Evolutionary conservation across 2,888 invertebrate genomes (phyloP).

Genomic region (Sympetrum striolatum): DNA sequence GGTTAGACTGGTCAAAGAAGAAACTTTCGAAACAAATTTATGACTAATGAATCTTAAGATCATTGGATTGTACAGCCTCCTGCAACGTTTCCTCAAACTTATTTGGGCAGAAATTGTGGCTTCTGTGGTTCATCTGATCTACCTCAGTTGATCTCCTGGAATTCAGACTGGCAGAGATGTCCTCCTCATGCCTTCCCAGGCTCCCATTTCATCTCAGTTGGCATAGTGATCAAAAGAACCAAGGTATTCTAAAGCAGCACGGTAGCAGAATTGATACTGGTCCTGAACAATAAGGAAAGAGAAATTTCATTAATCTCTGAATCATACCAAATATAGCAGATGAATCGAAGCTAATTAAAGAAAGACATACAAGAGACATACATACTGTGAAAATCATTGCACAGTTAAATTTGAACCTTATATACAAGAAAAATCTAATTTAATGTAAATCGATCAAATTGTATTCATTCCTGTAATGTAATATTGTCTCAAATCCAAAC

Average conservation of each 20-base stretch:
- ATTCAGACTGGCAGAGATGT: constrained; percentile 30
- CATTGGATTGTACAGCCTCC: neutral
- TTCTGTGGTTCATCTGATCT: neutral
- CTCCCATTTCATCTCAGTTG: constrained; percentile 67
- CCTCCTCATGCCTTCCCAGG: constrained; percentile 31
- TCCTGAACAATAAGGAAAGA: constrained; percentile 69
- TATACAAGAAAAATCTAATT: no score
- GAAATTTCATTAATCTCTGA: neutral
- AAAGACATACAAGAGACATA: no score
- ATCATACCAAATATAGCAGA: neutral
- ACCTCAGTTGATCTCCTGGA: neutral
- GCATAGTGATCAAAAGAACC: constrained; percentile 97
- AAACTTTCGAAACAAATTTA: neutral
- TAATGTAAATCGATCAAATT: no score
- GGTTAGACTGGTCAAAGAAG: neutral
- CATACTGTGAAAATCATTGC: no score
- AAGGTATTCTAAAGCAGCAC: constrained; percentile 97
- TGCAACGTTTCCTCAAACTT: neutral
- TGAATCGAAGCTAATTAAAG: no score
- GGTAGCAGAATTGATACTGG: constrained; percentile 99
- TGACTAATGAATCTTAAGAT: constrained; percentile 21
- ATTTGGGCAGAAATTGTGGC: neutral
- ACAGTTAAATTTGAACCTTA: no score
- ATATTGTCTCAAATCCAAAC: no score
- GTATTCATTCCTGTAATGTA: no score